phyloP scores from a whole-genome alignment of 1,140 invertebrate genomes.

The Micrasema minimum region DNA sequence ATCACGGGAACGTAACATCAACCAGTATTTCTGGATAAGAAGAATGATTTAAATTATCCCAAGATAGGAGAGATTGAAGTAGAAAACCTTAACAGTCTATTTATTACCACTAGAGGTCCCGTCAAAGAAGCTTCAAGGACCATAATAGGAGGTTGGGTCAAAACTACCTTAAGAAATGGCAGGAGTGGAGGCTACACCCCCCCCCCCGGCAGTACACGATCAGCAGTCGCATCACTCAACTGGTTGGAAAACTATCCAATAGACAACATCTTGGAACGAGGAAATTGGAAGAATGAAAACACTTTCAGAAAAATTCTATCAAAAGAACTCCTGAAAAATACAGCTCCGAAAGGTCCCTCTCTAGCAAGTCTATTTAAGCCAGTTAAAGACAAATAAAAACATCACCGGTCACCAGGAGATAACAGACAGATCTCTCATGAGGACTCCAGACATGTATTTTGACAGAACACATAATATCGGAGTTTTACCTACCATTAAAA shows the following conservation, averaged over 20 bases:
- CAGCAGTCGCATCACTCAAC: neutral
- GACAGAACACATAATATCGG: too few relatives aligned
- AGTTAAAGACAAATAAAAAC: too few relatives aligned
- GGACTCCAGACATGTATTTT: too few relatives aligned
- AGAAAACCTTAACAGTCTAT: neutral
- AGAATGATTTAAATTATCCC: neutral
- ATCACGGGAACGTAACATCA: neutral
- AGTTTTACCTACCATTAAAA: too few relatives aligned
- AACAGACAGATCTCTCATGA: too few relatives aligned
- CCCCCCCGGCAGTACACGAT: neutral
- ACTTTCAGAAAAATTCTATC: neutral
- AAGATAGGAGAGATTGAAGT: neutral
- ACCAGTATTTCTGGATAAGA: neutral
- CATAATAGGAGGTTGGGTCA: slow-evolving; percentile 4
- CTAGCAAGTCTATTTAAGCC: too few relatives aligned
- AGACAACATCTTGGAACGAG: neutral
- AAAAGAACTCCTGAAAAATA: neutral
- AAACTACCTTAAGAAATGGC: neutral
- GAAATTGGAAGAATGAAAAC: slow-evolving; percentile 7
- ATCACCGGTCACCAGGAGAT: too few relatives aligned
- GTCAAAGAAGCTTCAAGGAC: neutral
- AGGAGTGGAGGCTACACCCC: neutral
- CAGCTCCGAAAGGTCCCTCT: neutral
- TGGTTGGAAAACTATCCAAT: slow-evolving; percentile 8
- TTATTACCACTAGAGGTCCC: neutral